phyloP scores from a whole-genome alignment of 2,888 invertebrate species.

The Parnassius mnemosyne region DNA sequence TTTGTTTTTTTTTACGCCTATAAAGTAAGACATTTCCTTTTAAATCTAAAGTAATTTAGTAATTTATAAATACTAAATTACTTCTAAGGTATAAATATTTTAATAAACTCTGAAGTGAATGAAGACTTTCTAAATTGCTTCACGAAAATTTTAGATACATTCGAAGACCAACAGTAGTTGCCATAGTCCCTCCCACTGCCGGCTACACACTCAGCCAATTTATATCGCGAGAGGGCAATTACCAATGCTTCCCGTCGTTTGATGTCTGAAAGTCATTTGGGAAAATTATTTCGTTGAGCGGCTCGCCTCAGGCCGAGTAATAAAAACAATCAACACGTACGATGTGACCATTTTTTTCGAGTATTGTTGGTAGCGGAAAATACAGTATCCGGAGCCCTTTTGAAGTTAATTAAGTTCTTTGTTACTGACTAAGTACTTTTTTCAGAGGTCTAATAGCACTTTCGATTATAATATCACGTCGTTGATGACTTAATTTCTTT shows the following conservation, averaged over 20 bases:
- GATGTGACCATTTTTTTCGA: slow-evolving; percentile 33
- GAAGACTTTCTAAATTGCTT: too few species aligned
- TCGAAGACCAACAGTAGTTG: slow-evolving; percentile 37
- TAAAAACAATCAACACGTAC: slow-evolving; percentile 37
- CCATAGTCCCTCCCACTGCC: slow-evolving; percentile 56
- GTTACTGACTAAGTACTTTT: not conserved
- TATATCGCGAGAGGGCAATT: slow-evolving; percentile 72
- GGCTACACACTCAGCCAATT: slow-evolving; percentile 72
- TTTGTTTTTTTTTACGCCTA: too few species aligned
- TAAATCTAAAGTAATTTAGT: too few species aligned
- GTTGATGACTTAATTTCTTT: too few species aligned
- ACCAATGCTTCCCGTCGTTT: slow-evolving; percentile 65
- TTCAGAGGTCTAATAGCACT: slow-evolving; percentile 12
- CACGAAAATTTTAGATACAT: slow-evolving; percentile 16
- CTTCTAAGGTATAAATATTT: too few species aligned
- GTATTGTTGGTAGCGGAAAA: slow-evolving; percentile 34
- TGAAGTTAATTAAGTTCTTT: slow-evolving; percentile 24
- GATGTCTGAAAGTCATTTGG: slow-evolving; percentile 66
- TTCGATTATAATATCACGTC: not conserved
- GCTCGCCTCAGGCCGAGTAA: slow-evolving; percentile 46
- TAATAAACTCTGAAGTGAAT: too few species aligned
- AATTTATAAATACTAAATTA: too few species aligned
- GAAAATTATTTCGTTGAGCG: slow-evolving; percentile 60
- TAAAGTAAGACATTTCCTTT: too few species aligned
- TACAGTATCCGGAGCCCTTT: slow-evolving; percentile 20